These are phyloP conservation scores for Neomorphus geoffroyi DNA, from an alignment of 2,797 vertebrate species.

Conservation along the genomic window DNA sequence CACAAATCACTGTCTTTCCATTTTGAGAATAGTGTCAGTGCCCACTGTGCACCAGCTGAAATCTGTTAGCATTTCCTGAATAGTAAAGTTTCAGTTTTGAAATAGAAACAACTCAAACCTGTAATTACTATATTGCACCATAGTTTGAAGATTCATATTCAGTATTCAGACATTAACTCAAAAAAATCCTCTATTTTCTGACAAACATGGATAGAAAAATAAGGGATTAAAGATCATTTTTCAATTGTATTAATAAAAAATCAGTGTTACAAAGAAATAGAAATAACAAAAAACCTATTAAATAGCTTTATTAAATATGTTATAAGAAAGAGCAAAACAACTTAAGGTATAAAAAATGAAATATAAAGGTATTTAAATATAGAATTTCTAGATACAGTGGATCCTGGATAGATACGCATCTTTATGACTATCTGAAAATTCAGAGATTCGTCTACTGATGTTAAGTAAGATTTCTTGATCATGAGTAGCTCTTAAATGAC, in stretches of 20 bases:
- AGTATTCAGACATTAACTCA: not conserved
- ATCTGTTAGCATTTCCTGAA: not conserved
- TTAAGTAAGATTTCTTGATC: not conserved
- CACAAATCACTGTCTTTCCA: not conserved
- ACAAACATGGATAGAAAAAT: not conserved
- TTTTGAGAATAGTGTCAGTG: not conserved
- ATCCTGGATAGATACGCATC: not conserved
- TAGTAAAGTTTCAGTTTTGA: not conserved
- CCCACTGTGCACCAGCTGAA: not conserved
- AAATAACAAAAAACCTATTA: not conserved
- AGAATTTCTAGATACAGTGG: not conserved
- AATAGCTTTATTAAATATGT: not conserved
- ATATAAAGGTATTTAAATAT: not conserved
- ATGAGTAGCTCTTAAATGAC: not conserved
- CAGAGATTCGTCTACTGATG: not conserved
- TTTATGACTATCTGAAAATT: not conserved
- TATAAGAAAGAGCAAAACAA: not conserved
- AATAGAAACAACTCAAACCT: not conserved
- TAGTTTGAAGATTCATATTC: not conserved
- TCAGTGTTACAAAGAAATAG: not conserved
- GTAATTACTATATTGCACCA: not conserved
- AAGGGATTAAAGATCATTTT: not conserved
- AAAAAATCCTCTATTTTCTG: not conserved
- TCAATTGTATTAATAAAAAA: not conserved
- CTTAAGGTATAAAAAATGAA: not conserved